Evolutionary conservation across 1,140 invertebrate species (phyloP).

Genomic region (Harpegnathos saltator): DNA sequence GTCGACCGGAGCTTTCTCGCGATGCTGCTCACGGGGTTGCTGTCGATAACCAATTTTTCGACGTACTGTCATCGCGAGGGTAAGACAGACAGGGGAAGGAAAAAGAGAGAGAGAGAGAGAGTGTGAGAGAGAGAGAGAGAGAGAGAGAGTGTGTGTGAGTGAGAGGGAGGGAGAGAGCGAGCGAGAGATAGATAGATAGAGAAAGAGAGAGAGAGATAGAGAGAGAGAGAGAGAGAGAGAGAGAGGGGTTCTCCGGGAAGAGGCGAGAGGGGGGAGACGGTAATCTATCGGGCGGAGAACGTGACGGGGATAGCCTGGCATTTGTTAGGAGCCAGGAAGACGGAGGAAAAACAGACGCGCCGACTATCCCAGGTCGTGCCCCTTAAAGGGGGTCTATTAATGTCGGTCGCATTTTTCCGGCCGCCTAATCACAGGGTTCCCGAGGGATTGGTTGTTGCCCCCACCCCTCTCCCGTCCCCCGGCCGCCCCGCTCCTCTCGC

Average conservation of each 20-base stretch:
- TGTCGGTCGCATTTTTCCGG: constrained; percentile 77
- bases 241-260: no score
- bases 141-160: not conserved
- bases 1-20: constrained; percentile 27
- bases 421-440: constrained; percentile 76
- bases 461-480: not conserved
- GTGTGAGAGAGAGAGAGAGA: not conserved
- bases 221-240: no score
- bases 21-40: constrained; percentile 41
- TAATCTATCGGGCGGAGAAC: constrained; percentile 69
- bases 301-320: constrained; percentile 61
- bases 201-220: constrained; percentile 29
- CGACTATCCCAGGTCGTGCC: constrained; percentile 61
- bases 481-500: constrained; percentile 23
- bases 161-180: constrained; percentile 13
- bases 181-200: not conserved
- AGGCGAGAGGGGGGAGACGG: constrained; percentile 27
- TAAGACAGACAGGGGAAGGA: not conserved
- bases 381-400: constrained; percentile 77
- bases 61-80: constrained; percentile 25
- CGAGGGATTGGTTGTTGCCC: constrained; percentile 40
- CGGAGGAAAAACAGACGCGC: constrained; percentile 69
- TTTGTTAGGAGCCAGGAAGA: constrained; percentile 67
- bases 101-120: not conserved
- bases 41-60: constrained; percentile 58